Percentiles rank a stretch among this genome's conserved stretches.
These are phyloP conservation scores for Rotaria sp. DNA, from an alignment of 2,888 invertebrate species.

Conservation along the genomic window DNA sequence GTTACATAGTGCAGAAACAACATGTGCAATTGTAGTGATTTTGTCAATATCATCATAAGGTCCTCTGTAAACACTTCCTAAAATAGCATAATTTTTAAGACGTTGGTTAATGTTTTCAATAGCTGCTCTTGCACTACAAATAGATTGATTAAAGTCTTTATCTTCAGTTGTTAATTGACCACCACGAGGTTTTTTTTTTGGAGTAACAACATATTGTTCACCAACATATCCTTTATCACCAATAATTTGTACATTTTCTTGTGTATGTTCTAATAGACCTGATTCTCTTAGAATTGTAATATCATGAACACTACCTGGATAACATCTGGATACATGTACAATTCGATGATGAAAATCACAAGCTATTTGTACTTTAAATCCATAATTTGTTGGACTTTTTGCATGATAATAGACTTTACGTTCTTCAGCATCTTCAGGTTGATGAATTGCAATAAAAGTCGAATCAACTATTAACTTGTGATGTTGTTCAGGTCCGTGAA, in stretches of 20 bases:
- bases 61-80: neutral
- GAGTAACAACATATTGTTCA: neutral
- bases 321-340: neutral
- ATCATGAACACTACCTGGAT: neutral
- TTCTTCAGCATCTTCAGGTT: neutral
- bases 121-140: neutral
- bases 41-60: no score
- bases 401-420: neutral
- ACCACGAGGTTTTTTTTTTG: neutral
- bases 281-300: neutral
- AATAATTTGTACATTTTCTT: neutral
- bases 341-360: neutral
- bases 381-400: no score
- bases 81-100: neutral
- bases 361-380: neutral
- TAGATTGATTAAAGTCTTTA: neutral
- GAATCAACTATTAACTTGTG: no score
- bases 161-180: neutral
- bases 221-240: neutral
- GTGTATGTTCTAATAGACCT: neutral
- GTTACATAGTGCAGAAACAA: no score
- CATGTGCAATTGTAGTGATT: no score
- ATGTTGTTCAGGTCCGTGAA: neutral
- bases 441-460: neutral
- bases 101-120: neutral